Percentiles rank a stretch among this genome's conserved stretches.
These are phyloP conservation scores for Ovis canadensis DNA, from an alignment of 2,113 vertebrate species.

Conservation along the genomic window DNA sequence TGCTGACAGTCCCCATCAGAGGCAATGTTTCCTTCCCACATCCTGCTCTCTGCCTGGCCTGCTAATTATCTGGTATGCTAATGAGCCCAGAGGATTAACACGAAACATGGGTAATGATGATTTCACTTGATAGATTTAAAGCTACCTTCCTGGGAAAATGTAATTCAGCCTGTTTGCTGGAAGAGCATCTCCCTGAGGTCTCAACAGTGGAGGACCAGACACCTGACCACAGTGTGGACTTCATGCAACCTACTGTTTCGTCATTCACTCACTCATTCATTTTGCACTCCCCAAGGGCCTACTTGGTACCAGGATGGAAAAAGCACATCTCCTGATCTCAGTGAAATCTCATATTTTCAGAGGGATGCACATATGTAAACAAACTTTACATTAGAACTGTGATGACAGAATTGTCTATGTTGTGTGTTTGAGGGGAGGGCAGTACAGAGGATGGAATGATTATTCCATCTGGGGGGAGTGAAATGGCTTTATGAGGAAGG, in stretches of 20 bases:
- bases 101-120: neutral
- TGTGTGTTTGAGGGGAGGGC: neutral
- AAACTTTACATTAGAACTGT: neutral
- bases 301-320: neutral
- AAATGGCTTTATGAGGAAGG: neutral
- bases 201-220: neutral
- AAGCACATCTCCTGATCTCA: neutral
- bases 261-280: neutral
- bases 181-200: neutral
- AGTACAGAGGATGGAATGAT: neutral
- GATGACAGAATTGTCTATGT: neutral
- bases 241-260: neutral
- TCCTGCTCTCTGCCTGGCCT: neutral
- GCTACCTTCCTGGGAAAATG: conserved; percentile 21
- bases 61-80: conserved; percentile 20
- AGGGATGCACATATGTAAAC: neutral
- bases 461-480: neutral
- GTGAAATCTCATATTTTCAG: neutral
- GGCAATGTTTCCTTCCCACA: neutral
- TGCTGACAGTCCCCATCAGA: neutral
- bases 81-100: conserved; percentile 32
- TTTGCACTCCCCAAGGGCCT: neutral
- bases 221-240: neutral
- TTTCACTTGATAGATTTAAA: conserved; percentile 34
- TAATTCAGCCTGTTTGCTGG: neutral